phyloP scores from a whole-genome alignment of 1,140 invertebrate genomes.

The Agrypnia vestita region DNA sequence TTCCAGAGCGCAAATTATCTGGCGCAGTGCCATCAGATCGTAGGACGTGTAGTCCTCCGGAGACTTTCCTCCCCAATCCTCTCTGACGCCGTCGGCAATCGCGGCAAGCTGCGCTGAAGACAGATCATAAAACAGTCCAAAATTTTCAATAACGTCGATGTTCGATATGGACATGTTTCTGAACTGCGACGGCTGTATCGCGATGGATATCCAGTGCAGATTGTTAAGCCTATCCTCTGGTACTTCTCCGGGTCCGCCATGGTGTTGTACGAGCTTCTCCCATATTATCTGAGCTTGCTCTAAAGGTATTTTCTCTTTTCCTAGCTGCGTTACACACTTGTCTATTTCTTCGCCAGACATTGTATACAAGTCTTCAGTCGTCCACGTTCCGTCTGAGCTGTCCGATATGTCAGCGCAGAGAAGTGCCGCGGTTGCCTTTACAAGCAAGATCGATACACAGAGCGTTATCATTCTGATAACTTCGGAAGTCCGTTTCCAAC shows the following conservation, averaged over 20 bases:
- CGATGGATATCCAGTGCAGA: constrained; percentile 70
- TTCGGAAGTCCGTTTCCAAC: background rate
- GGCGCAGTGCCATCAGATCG: constrained; percentile 69
- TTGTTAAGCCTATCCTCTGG: constrained; percentile 67
- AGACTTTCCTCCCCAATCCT: constrained; percentile 71
- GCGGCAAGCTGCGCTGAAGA: constrained; percentile 65
- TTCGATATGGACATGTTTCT: constrained; percentile 69
- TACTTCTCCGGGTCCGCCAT: constrained; percentile 64
- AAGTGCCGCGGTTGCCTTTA: background rate
- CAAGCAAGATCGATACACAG: background rate
- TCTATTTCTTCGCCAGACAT: constrained; percentile 64
- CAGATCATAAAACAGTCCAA: constrained; percentile 69
- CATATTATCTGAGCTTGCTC: constrained; percentile 66
- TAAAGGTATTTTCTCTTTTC: constrained; percentile 61
- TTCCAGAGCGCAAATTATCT: constrained; percentile 72
- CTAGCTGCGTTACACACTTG: constrained; percentile 65
- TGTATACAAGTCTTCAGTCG: constrained; percentile 62
- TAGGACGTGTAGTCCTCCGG: constrained; percentile 71
- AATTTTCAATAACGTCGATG: constrained; percentile 70
- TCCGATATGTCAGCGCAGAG: constrained; percentile 63
- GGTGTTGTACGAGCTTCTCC: constrained; percentile 63
- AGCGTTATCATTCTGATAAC: background rate
- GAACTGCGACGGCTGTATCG: constrained; percentile 67
- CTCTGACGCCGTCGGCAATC: constrained; percentile 67
- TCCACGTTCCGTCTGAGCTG: constrained; percentile 58